phyloP scores from a whole-genome alignment of 2,888 invertebrate species.

The Lithophane leautieri region DNA sequence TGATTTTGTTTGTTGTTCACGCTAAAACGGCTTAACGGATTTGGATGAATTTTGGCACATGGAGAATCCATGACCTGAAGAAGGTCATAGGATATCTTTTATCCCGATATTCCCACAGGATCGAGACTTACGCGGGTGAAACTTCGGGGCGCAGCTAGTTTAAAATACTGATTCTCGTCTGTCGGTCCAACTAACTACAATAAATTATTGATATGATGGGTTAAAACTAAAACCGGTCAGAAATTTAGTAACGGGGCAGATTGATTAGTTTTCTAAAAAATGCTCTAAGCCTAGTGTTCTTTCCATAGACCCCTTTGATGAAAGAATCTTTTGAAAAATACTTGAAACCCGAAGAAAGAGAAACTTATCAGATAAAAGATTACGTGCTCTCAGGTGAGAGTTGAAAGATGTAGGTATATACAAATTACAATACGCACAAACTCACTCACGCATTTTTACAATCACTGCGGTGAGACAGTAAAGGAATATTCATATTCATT shows the following conservation, averaged over 20 bases:
- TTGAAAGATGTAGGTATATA: not conserved
- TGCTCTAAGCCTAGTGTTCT: not conserved
- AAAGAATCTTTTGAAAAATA: not conserved
- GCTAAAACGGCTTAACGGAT: no score
- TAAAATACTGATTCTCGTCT: not conserved
- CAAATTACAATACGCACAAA: not conserved
- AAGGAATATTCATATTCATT: no score
- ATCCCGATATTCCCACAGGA: no score
- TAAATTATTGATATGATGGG: not conserved
- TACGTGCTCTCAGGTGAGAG: not conserved
- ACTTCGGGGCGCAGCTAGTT: no score
- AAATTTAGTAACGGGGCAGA: not conserved
- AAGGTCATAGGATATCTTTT: no score
- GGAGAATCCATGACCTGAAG: no score
- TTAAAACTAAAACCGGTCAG: not conserved
- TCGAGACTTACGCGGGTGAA: no score
- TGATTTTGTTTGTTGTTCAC: no score
- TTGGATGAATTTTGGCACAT: no score
- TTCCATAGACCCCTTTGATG: not conserved
- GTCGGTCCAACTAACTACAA: not conserved
- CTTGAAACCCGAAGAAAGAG: not conserved
- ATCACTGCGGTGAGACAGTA: not conserved
- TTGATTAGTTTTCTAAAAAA: not conserved
- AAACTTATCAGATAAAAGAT: not conserved
- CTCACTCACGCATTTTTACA: not conserved